Conservation (phyloP, 1,140 invertebrate species). For the Drosophila insularis region DNA sequence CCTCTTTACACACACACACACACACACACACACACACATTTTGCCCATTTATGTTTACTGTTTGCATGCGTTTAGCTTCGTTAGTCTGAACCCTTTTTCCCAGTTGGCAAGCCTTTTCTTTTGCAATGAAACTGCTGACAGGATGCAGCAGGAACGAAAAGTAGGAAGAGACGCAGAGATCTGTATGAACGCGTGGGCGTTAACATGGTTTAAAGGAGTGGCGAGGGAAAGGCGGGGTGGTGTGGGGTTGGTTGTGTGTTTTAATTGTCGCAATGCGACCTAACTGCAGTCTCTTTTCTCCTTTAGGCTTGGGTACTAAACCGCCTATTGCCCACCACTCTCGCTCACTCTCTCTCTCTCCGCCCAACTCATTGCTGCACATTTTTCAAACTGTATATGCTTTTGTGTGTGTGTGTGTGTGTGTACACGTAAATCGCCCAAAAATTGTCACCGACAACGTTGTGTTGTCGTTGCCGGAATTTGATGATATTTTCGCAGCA, state of each 20-base stretch:
- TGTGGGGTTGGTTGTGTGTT: constrained; percentile 4
- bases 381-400: constrained; percentile 12
- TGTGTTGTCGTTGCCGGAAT: not conserved
- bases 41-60: constrained; percentile 9
- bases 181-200: not conserved
- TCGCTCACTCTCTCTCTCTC: not conserved
- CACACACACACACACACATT: not conserved
- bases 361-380: constrained; percentile 11
- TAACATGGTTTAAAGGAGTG: not conserved
- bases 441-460: constrained; percentile 13
- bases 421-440: constrained; percentile 3
- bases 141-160: not conserved
- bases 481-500: constrained; percentile 8
- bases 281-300: constrained; percentile 12
- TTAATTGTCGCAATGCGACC: constrained; percentile 22
- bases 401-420: not conserved
- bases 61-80: constrained; percentile 13
- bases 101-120: constrained; percentile 7
- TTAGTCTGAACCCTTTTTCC: not conserved
- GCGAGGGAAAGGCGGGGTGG: not conserved
- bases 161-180: not conserved
- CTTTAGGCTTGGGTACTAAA: not conserved
- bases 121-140: constrained; percentile 7
- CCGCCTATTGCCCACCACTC: not conserved
- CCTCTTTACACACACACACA: not conserved